Percentiles rank a stretch among this genome's conserved stretches.
Evolutionary conservation across 2,113 vertebrate genomes (phyloP).

Genomic region (Pelusios castaneus): DNA sequence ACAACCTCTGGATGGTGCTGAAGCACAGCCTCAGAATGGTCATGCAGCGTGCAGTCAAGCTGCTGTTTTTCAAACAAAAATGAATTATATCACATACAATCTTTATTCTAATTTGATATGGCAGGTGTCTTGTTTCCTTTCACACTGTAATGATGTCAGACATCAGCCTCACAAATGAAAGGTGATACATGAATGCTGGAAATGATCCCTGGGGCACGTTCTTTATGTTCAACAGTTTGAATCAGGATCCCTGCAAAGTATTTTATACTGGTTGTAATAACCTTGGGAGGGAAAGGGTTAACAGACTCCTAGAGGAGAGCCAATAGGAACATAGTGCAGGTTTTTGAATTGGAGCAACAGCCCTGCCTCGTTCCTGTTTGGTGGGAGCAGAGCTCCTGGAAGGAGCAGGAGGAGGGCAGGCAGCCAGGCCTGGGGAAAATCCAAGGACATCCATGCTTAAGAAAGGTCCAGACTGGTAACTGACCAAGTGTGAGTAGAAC

Average conservation of each 20-base stretch:
- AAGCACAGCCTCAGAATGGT: background rate
- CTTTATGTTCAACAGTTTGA: background rate
- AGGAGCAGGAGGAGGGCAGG: no score
- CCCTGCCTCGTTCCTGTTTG: no score
- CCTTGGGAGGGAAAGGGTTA: no score
- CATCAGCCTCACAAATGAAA: background rate
- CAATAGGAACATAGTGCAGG: no score
- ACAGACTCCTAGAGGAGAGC: no score
- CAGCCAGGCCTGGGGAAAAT: no score
- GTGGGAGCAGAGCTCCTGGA: no score
- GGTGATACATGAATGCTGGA: background rate
- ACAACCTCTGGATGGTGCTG: background rate
- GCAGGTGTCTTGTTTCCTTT: background rate
- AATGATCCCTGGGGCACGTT: background rate
- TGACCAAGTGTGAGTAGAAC: no score
- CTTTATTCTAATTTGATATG: background rate
- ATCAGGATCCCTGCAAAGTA: background rate
- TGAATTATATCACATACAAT: background rate
- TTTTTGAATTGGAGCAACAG: no score
- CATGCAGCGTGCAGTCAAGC: background rate
- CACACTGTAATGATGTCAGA: background rate
- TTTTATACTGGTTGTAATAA: no score
- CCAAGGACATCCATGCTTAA: no score
- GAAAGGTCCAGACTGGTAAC: no score
- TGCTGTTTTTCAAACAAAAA: background rate